Percentiles rank a stretch among this genome's conserved stretches.
Evolutionary conservation across 2,888 invertebrate genomes (phyloP).

Genomic region (Lasioglossum vierecki): DNA sequence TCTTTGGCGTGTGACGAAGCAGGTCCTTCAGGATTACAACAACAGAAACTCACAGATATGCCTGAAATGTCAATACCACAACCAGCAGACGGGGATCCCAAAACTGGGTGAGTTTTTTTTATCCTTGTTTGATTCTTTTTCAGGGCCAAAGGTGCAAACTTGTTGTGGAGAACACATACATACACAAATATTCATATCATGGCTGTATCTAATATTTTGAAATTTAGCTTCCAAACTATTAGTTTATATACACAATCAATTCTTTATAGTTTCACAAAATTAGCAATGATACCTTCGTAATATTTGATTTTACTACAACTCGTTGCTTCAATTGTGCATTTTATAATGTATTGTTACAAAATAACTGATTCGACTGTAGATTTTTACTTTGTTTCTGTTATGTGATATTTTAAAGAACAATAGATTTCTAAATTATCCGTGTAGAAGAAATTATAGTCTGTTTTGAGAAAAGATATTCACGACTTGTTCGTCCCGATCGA

Average conservation of each 20-base stretch:
- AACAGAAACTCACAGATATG: slow-evolving; percentile 81
- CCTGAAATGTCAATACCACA: slow-evolving; percentile 80
- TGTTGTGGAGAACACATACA: slow-evolving; percentile 82
- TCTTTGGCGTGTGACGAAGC: slow-evolving; percentile 82
- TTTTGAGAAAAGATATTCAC: not conserved
- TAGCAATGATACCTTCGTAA: not conserved
- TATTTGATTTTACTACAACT: not conserved
- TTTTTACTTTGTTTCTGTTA: slow-evolving; percentile 10
- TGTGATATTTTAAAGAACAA: not conserved
- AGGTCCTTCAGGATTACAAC: slow-evolving; percentile 83
- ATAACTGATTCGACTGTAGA: not conserved
- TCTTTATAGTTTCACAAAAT: not conserved
- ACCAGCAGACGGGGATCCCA: slow-evolving; percentile 79
- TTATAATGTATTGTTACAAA: not conserved
- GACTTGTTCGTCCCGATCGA: slow-evolving; percentile 67
- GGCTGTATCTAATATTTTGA: not conserved
- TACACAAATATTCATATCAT: slow-evolving; percentile 31
- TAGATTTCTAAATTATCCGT: not conserved
- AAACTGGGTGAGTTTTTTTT: slow-evolving; percentile 82
- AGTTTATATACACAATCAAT: not conserved
- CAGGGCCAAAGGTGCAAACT: slow-evolving; percentile 79
- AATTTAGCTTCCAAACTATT: not conserved
- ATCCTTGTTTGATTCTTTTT: slow-evolving; percentile 56
- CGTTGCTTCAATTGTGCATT: not conserved
- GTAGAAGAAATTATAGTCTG: not conserved